Base-by-base conservation (phyloP, 2,888 invertebrate genomes). In the Andrena praecox region DNA sequence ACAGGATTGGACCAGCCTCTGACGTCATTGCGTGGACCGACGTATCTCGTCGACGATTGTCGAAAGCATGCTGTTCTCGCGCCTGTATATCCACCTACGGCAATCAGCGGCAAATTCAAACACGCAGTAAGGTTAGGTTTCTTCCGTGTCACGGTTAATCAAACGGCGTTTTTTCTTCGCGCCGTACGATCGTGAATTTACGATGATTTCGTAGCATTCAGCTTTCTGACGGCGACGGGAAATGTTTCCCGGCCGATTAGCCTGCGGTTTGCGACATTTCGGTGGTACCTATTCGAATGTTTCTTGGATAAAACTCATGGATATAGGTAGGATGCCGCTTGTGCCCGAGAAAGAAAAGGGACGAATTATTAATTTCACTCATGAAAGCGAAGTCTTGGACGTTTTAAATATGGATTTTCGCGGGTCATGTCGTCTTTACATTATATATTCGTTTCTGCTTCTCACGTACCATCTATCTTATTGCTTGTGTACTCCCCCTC, bases 71-170 rank as follows among this genome's bases (percentile, higher is more conserved):
- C 85, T 85, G 85, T 86, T 85, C 87, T 80, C 84, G 85, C 80
- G 81, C 77, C 74, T 85, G 80, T 84, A 82, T 77, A 82, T 82
- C 82, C 83, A 90, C 88, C 85, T 82, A 85, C 87, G 85, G 85
- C 88, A 90, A 91, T 91, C 90, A 90, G 91, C 90, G 91, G 90
- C 89, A 91, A 91, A 91, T 91, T 91, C 90, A 91, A 91, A 91
- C 85, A 87, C 74, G 77, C 63, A 72, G 78, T 76, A 62, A 81
- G 80, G 70, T 84, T 79, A 62, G 62, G 62, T 64, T 80, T 62
- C 59, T 63, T 54, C 62, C 59, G 33, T 27, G 59, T 20, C 24
- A 71, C 48, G 62, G 56, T 77, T 66, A 56, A 78, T 69, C 64
- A 77, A 73, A 77, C 67, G 68, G 50, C 35, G 20, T 7, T 48